Conservation (phyloP, 2,888 invertebrate genomes). For the Orthonevra nobilis region DNA sequence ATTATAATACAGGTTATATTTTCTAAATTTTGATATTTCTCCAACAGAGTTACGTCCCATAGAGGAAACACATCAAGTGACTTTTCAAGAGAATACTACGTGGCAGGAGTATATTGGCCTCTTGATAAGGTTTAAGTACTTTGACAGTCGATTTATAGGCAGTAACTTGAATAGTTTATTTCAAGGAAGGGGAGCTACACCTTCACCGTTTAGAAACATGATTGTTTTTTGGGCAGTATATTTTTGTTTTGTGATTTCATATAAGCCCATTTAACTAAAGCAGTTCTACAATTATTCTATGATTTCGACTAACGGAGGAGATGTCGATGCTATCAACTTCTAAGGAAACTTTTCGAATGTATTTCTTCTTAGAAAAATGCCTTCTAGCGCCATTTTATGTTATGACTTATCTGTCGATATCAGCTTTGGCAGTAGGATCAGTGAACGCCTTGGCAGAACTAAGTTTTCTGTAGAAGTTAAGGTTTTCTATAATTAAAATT, state of each 20-base stretch:
- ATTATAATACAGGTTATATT: conserved; percentile 57
- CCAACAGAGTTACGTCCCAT: conserved; percentile 30
- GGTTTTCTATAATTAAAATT: conserved; percentile 38
- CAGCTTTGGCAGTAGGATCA: conserved; percentile 43
- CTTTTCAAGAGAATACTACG: conserved; percentile 60
- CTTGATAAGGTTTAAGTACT: background rate
- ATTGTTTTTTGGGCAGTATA: conserved; percentile 37
- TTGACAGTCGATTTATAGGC: conserved; percentile 33
- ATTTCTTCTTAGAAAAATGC: conserved; percentile 55
- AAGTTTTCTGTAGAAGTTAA: conserved; percentile 41
- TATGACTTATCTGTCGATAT: conserved; percentile 24
- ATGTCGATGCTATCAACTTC: conserved; percentile 71
- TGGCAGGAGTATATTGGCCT: conserved; percentile 69
- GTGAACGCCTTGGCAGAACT: background rate
- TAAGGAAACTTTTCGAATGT: background rate
- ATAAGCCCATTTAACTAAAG: conserved; percentile 28
- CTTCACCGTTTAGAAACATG: conserved; percentile 57
- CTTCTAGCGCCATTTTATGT: conserved; percentile 44
- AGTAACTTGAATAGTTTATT: conserved; percentile 43
- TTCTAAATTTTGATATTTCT: no score
- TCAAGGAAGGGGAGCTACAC: conserved; percentile 48
- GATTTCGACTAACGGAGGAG: conserved; percentile 75
- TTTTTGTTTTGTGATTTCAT: conserved; percentile 20
- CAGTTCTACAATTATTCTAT: conserved; percentile 43
- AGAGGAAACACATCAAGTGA: conserved; percentile 26